phyloP scores from a whole-genome alignment of 2,113 vertebrate genomes.

The Setophaga coronata region DNA sequence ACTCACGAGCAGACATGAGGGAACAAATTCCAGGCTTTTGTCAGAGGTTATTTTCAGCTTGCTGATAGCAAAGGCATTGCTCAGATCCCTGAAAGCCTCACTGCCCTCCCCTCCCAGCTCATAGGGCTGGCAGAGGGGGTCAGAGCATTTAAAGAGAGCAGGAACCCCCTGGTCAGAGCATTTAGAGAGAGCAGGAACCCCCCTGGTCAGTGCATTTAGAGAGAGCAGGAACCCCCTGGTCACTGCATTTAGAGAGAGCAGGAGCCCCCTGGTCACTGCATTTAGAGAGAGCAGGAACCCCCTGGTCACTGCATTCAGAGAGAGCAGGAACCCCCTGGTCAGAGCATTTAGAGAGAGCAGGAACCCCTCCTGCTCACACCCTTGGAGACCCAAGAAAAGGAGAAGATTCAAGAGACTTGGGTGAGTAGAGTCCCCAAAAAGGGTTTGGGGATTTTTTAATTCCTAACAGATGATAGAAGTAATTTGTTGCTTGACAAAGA shows the following conservation, averaged over 20 bases:
- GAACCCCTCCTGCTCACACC: neutral
- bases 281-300: neutral
- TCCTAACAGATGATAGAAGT: neutral
- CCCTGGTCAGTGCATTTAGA: conserved; percentile 63
- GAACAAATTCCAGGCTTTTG: conserved; percentile 70
- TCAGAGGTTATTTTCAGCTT: conserved; percentile 80
- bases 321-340: neutral
- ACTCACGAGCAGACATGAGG: conserved; percentile 57
- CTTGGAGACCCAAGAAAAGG: neutral
- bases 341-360: conserved; percentile 64
- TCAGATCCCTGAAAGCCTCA: conserved; percentile 58
- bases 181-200: neutral
- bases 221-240: neutral
- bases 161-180: neutral
- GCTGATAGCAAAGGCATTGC: conserved; percentile 76
- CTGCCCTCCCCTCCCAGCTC: conserved; percentile 25
- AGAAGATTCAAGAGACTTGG: neutral
- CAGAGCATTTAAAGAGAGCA: conserved; percentile 64
- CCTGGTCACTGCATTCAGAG: too few relatives aligned
- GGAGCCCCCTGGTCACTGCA: neutral
- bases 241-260: neutral
- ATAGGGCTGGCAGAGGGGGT: neutral
- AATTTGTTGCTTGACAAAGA: neutral
- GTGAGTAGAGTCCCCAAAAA: neutral
- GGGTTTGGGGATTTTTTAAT: neutral